phyloP scores from a whole-genome alignment of 2,113 vertebrate genomes.

The Seriola dumerili region DNA sequence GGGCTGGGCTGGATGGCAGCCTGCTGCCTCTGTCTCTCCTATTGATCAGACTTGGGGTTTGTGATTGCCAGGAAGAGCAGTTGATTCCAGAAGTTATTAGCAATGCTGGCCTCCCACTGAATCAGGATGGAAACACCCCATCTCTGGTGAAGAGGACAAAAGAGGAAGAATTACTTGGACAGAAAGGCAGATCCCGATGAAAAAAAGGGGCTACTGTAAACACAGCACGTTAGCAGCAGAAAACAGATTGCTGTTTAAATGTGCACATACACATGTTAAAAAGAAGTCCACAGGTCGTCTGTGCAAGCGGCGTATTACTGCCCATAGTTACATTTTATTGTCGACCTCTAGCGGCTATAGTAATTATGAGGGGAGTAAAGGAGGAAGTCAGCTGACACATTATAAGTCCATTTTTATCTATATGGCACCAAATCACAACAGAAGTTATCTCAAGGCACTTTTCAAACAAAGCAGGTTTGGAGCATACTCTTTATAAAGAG shows the following conservation, averaged over 20 bases:
- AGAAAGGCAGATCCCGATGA: background rate
- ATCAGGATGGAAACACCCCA: constrained; percentile 49
- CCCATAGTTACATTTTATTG: background rate
- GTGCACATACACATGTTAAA: background rate
- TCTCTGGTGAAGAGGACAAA: constrained; percentile 33
- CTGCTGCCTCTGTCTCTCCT: constrained; percentile 69
- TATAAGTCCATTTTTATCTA: no score
- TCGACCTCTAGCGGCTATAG: no score
- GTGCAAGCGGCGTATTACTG: background rate
- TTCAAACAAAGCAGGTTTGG: no score
- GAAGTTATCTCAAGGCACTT: no score
- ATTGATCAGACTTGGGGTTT: constrained; percentile 71
- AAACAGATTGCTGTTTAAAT: no score
- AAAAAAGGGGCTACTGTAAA: background rate
- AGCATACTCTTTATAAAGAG: no score
- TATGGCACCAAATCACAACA: no score
- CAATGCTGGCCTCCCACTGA: constrained; percentile 44
- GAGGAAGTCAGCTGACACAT: no score
- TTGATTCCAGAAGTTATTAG: constrained; percentile 74
- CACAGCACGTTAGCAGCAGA: background rate
- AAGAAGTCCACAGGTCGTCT: no score
- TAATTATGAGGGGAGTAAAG: no score
- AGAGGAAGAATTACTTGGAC: background rate
- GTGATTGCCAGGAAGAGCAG: constrained; percentile 69
- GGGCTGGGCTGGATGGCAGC: constrained; percentile 70